Evolutionary conservation across 1,140 invertebrate species (phyloP), one percentile per base, ranked within the genome.

Genomic region (Cylas formicarius): DNA sequence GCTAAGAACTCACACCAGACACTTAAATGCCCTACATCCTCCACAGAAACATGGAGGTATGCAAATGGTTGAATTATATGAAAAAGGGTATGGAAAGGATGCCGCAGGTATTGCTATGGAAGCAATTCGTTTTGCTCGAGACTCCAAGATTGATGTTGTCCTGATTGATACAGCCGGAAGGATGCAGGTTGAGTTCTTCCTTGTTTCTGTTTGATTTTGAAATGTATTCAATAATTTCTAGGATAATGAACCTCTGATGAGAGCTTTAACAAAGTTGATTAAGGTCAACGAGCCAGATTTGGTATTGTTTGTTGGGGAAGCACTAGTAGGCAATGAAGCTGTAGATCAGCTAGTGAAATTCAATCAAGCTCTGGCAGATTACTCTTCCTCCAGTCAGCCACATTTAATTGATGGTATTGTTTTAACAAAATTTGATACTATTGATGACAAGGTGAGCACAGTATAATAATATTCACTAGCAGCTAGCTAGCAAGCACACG

Each of bases 291-390:
- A 93, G 56, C 97, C 97, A 0, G 96, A 99, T 72, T 73, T 99
- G 49, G 94, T 99, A 3, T 70, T 99, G 7, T 99, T 99, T 69
- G 97, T 99, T 4, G 97, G 97, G 1, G 97, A 99, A 69, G 97
- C 97, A 1, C 70, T 99, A 1, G 97, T 99, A 10, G 97, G 97
- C n/a, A 99, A 99, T 67, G 97, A 99, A 69, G 97, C 96, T 32
- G 95, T 99, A 17, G 97, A 99, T 72, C 97, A 99, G 67, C 74
- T 99, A 29, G 85, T 92, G 0, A 99, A 99, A 70, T 99, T 99
- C 67, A 99, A 99, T 72, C 89, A 96, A 66, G 92, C 95, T 2
- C 71, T 99, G 9, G 87, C 86, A 8, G 89, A 93, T 67, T 85
- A 88, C 62, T 89, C 86, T 16, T 80, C 79, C 21, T 82, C 81